phyloP scores from a whole-genome alignment of 2,113 vertebrate species.

The Clarias magur region DNA sequence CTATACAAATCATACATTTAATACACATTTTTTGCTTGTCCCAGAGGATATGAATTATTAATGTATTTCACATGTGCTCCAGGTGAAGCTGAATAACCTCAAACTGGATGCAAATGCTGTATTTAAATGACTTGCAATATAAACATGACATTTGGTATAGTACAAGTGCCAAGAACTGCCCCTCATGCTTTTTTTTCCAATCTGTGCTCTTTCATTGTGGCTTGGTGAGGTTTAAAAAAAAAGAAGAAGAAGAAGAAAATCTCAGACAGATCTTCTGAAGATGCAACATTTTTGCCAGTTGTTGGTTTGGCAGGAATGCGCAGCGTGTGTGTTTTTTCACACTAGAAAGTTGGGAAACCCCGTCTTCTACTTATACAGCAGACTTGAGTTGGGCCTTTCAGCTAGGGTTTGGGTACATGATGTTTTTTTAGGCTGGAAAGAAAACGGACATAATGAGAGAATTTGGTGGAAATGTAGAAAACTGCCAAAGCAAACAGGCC shows the following conservation, averaged over 20 bases:
- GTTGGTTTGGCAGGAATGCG: slow-evolving; percentile 9
- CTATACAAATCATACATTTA: neutral
- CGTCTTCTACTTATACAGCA: neutral
- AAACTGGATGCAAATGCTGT: neutral
- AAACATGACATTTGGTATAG: slow-evolving; percentile 57
- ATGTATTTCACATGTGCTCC: neutral
- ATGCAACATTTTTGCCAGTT: neutral
- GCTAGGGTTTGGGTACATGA: neutral
- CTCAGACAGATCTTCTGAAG: neutral
- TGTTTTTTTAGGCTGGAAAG: slow-evolving; percentile 26
- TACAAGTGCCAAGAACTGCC: slow-evolving; percentile 53
- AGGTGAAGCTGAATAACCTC: neutral
- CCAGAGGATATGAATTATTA: neutral
- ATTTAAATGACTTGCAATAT: neutral
- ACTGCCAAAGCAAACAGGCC: slow-evolving; percentile 66
- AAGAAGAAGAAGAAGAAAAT: neutral
- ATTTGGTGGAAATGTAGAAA: slow-evolving; percentile 58
- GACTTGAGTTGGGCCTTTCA: slow-evolving; percentile 2
- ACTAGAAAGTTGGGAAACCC: slow-evolving; percentile 13
- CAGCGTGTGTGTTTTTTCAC: slow-evolving; percentile 3
- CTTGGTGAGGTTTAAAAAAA: neutral
- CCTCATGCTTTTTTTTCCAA: slow-evolving; percentile 58
- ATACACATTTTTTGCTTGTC: neutral
- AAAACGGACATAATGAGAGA: slow-evolving; percentile 53
- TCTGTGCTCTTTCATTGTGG: slow-evolving; percentile 51